Evolutionary conservation across 2,797 vertebrate species (phyloP).

Genomic region (Sciaenops ocellatus): DNA sequence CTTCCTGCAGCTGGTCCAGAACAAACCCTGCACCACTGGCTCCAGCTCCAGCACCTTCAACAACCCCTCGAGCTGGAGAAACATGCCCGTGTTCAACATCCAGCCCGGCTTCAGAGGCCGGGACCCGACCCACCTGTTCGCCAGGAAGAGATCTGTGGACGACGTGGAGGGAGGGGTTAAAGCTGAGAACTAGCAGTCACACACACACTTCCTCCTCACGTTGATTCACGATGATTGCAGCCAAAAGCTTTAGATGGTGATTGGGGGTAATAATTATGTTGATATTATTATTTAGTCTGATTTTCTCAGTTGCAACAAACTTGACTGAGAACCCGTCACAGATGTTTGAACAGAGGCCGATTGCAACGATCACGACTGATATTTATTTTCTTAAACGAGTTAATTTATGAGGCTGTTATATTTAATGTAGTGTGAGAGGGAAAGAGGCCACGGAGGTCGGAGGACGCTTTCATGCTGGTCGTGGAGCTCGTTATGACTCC

Average conservation of each 20-base stretch:
- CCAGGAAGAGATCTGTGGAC: slow-evolving; percentile 86
- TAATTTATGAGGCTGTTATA: slow-evolving; percentile 74
- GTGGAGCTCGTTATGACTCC: slow-evolving; percentile 61
- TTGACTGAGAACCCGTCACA: neutral
- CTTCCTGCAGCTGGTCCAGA: slow-evolving; percentile 93
- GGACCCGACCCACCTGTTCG: slow-evolving; percentile 86
- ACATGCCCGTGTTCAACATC: slow-evolving; percentile 92
- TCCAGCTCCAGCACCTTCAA: slow-evolving; percentile 51
- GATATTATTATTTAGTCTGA: neutral
- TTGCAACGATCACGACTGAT: slow-evolving; percentile 29
- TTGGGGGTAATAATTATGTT: neutral
- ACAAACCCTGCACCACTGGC: slow-evolving; percentile 86
- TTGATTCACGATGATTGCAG: neutral
- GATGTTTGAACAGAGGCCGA: neutral
- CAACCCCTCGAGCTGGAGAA: slow-evolving; percentile 85
- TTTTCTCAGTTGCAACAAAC: neutral
- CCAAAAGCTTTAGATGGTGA: slow-evolving; percentile 29
- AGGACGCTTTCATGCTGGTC: slow-evolving; percentile 84
- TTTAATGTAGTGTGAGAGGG: slow-evolving; percentile 46
- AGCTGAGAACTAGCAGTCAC: slow-evolving; percentile 48
- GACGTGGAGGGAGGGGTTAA: slow-evolving; percentile 75
- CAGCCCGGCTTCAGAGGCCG: slow-evolving; percentile 90
- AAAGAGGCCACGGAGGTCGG: neutral
- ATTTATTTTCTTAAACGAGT: slow-evolving; percentile 80
- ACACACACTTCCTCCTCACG: slow-evolving; percentile 16